Conservation (phyloP, 2,797 vertebrate species). For the Myotis daubentonii region DNA sequence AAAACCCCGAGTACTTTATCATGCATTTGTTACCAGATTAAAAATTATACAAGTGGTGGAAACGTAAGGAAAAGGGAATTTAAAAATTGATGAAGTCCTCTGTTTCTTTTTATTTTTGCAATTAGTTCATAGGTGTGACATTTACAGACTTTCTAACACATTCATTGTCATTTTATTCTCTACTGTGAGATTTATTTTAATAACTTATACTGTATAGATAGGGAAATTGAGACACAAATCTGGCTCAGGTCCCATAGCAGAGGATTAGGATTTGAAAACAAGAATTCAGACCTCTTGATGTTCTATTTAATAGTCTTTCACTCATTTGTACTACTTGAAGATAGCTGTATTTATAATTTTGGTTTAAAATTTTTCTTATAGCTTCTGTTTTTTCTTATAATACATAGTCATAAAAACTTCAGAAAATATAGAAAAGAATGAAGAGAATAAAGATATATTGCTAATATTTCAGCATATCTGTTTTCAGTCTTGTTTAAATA, state of each 20-base stretch:
- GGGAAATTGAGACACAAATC: not conserved
- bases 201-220: not conserved
- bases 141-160: not conserved
- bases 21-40: not conserved
- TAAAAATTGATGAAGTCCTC: not conserved
- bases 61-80: not conserved
- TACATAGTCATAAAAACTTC: not conserved
- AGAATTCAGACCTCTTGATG: not conserved
- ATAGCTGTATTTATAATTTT: slow-evolving; percentile 17
- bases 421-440: slow-evolving; percentile 28
- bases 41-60: not conserved
- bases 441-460: not conserved
- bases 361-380: slow-evolving; percentile 10
- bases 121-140: not conserved
- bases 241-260: not conserved
- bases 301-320: not conserved
- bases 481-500: slow-evolving; percentile 47
- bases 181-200: not conserved
- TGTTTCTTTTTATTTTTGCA: slow-evolving; percentile 19
- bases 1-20: not conserved
- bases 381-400: not conserved
- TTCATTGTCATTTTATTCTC: slow-evolving; percentile 20
- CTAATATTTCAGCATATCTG: not conserved
- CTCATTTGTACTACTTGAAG: not conserved
- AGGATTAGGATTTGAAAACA: not conserved